Conservation (phyloP, 2,113 vertebrate genomes). For the Calidris pygmaea region DNA sequence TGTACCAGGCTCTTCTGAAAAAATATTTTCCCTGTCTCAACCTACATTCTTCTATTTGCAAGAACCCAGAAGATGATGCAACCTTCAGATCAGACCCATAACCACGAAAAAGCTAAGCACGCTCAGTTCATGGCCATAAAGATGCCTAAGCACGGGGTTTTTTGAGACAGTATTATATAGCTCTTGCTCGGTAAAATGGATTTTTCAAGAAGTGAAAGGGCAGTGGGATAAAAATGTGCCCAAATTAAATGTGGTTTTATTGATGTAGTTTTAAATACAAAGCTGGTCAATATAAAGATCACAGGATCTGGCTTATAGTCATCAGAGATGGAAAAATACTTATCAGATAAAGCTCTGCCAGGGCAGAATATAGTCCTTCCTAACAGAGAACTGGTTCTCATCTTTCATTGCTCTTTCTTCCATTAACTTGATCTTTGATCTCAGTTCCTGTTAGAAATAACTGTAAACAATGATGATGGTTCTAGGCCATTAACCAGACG, state of each 20-base stretch:
- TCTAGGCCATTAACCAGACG: constrained; percentile 13
- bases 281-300: neutral
- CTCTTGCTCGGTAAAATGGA: neutral
- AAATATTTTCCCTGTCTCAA: neutral
- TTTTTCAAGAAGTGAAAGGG: neutral
- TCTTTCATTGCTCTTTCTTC: constrained; percentile 34
- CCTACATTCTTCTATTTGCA: neutral
- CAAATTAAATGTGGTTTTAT: neutral
- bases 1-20: neutral
- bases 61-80: neutral
- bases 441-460: constrained; percentile 39
- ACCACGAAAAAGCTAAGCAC: neutral
- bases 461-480: constrained; percentile 15
- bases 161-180: neutral
- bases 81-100: neutral
- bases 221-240: neutral
- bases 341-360: neutral
- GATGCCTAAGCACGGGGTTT: neutral
- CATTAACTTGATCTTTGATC: constrained; percentile 42
- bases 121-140: neutral
- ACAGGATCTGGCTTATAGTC: neutral
- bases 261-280: neutral
- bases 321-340: neutral
- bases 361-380: neutral
- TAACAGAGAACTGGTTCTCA: neutral